phyloP scores from a whole-genome alignment of 2,113 vertebrate species.

The Atractosteus spatula region DNA sequence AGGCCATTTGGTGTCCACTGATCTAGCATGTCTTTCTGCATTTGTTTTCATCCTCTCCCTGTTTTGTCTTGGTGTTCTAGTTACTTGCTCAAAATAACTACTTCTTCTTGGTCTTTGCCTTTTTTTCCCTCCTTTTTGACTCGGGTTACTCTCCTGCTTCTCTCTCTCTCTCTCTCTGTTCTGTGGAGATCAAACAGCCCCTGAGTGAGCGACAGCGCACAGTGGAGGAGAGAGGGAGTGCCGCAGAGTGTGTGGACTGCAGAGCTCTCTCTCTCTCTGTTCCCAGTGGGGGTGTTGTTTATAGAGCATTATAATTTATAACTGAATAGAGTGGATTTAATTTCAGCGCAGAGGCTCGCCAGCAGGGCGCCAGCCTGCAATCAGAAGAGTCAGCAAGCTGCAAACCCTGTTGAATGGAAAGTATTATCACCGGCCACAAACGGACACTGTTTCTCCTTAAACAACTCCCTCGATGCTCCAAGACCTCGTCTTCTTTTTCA shows the following conservation, averaged over 20 bases:
- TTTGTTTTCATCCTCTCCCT: neutral
- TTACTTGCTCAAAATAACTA: neutral
- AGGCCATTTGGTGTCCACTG: neutral
- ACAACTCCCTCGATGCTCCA: conserved; percentile 86
- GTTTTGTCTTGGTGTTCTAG: neutral
- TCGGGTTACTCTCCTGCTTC: conserved; percentile 47
- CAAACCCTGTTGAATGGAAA: conserved; percentile 95
- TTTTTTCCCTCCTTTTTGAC: conserved; percentile 58
- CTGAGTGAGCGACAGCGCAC: neutral
- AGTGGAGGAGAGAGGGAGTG: conserved; percentile 6
- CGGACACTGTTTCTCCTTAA: conserved; percentile 96
- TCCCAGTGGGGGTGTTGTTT: conserved; percentile 96
- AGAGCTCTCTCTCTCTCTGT: conserved; percentile 49
- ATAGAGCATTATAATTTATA: conserved; percentile 99
- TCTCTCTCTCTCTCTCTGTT: conserved; percentile 57
- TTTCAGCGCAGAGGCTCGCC: conserved; percentile 95
- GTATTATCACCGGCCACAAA: conserved; percentile 97
- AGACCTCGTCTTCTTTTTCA: conserved; percentile 75
- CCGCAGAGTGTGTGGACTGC: conserved; percentile 12
- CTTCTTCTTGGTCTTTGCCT: conserved; percentile 46
- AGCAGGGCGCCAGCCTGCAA: conserved; percentile 97
- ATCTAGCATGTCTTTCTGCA: neutral
- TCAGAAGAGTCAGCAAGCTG: conserved; percentile 92
- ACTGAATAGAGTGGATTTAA: conserved; percentile 99
- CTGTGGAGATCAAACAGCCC: conserved; percentile 67